Evolutionary conservation across 2,797 vertebrate genomes (phyloP).

Genomic region (Spondyliosoma cantharus): DNA sequence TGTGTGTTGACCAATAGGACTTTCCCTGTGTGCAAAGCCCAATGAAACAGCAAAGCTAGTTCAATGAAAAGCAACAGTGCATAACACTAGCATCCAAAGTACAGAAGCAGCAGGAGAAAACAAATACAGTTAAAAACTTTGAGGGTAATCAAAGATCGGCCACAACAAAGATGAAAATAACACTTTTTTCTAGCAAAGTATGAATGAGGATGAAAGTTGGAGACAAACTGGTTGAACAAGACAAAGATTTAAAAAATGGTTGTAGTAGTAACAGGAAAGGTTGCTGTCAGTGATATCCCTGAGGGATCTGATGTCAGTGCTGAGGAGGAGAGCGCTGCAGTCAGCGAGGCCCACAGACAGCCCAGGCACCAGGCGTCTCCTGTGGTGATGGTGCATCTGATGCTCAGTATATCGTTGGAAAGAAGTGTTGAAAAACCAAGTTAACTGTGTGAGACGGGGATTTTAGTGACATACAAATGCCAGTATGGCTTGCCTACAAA

Average conservation of each 20-base stretch:
- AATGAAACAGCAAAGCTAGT: neutral
- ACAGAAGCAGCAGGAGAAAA: neutral
- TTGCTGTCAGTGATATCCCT: constrained; percentile 13
- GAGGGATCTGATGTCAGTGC: neutral
- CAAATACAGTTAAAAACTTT: neutral
- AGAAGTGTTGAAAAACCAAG: neutral
- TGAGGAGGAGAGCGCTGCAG: constrained; percentile 18
- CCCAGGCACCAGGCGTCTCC: neutral
- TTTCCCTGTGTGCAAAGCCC: neutral
- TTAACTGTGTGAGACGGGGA: neutral
- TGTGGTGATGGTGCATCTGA: neutral
- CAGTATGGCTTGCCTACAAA: neutral
- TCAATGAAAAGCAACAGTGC: neutral
- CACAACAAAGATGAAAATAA: neutral
- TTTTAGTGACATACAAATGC: neutral
- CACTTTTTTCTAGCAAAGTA: neutral
- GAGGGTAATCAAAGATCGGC: neutral
- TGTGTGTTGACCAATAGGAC: neutral
- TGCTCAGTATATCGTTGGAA: neutral
- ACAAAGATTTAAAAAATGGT: neutral
- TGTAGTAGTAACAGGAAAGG: constrained; percentile 11
- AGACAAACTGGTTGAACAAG: neutral
- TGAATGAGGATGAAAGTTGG: constrained; percentile 23
- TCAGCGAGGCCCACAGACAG: neutral
- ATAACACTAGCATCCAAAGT: neutral